Evolutionary conservation across 2,113 vertebrate genomes (phyloP).

Genomic region (Aspidoscelis tigris): DNA sequence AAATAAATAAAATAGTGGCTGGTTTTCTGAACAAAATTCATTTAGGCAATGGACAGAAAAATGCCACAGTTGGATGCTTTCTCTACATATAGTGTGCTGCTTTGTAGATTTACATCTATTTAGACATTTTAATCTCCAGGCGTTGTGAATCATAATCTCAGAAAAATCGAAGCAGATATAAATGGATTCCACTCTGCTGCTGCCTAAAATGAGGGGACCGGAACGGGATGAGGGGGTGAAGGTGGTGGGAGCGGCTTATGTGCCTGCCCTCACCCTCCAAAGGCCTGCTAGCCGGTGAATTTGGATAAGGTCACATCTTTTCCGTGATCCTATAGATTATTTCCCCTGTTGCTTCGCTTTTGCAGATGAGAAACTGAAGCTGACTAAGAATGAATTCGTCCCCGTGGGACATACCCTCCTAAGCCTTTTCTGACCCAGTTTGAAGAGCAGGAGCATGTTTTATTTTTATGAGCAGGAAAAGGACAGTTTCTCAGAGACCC

Average conservation of each 20-base stretch:
- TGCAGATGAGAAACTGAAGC: not conserved
- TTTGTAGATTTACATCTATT: conserved; percentile 41
- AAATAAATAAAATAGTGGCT: too few species aligned
- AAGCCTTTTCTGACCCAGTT: not conserved
- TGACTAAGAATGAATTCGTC: not conserved
- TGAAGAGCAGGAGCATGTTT: too few species aligned
- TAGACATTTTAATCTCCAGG: conserved; percentile 60
- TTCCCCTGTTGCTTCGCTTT: not conserved
- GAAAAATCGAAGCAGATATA: conserved; percentile 9
- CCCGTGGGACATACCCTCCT: not conserved
- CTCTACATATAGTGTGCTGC: not conserved
- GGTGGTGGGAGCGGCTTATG: not conserved
- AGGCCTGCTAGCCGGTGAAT: not conserved
- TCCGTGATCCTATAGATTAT: too few species aligned
- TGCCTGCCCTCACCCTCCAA: not conserved
- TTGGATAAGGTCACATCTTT: not conserved
- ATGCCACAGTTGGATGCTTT: accelerated
- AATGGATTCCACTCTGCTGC: accelerated
- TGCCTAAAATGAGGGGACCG: not conserved
- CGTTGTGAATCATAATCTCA: conserved; percentile 43
- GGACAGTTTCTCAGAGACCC: too few species aligned
- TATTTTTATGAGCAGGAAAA: not conserved
- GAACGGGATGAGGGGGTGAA: conserved; percentile 21
- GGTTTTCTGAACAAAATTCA: too few species aligned
- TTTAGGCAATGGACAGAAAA: too few species aligned